phyloP scores from a whole-genome alignment of 2,888 invertebrate genomes.

The Tillus elongatus region DNA sequence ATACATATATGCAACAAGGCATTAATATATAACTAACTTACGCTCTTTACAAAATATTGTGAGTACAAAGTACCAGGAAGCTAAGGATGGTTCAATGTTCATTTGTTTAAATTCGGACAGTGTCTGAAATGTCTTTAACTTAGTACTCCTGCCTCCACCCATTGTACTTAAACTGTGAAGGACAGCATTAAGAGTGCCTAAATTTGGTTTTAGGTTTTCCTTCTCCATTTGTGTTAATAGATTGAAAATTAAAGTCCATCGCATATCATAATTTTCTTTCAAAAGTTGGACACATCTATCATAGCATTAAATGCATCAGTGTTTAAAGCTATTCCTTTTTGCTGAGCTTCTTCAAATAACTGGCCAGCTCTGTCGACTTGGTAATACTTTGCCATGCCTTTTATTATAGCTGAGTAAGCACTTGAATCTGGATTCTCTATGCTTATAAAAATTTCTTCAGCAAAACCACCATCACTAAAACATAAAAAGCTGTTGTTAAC shows the following conservation, averaged over 20 bases:
- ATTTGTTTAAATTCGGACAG: conserved; percentile 57
- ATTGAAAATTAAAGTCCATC: conserved; percentile 54
- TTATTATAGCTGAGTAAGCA: conserved; percentile 70
- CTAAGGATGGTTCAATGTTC: conserved; percentile 64
- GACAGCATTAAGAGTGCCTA: conserved; percentile 57
- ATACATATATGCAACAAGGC: too few species aligned
- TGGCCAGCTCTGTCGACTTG: conserved; percentile 58
- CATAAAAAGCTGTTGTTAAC: too few species aligned
- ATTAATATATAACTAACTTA: too few species aligned
- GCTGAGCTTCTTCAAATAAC: conserved; percentile 55
- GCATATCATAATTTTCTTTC: conserved; percentile 55
- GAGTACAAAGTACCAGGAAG: conserved; percentile 65
- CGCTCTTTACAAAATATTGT: conserved; percentile 62
- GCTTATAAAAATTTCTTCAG: conserved; percentile 66
- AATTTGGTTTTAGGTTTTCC: conserved; percentile 47
- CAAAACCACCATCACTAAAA: conserved; percentile 56
- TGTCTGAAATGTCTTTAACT: conserved; percentile 43
- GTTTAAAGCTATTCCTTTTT: conserved; percentile 55
- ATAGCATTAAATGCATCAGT: conserved; percentile 62
- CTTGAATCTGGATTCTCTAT: conserved; percentile 58
- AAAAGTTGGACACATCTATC: conserved; percentile 53
- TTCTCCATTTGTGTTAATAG: conserved; percentile 57
- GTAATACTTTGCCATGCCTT: conserved; percentile 71
- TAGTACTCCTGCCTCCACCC: conserved; percentile 38
- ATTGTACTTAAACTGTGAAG: conserved; percentile 47